Evolutionary conservation across 2,888 invertebrate genomes (phyloP).

Genomic region (Leptopilina syphax): DNA sequence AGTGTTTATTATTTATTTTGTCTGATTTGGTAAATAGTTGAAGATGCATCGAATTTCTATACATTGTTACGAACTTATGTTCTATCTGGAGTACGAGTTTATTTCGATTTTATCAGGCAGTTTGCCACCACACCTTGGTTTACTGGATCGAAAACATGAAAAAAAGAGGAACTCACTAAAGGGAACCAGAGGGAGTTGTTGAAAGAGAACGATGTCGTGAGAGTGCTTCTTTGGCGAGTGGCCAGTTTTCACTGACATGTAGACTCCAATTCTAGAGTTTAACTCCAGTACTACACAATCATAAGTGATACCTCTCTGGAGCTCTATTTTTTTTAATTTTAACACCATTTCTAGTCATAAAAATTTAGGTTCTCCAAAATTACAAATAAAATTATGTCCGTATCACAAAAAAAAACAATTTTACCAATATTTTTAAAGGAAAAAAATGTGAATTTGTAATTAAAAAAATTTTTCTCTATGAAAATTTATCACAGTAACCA

Average conservation of each 20-base stretch:
- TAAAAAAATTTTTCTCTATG: too few relatives aligned
- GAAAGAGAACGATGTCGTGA: conserved; percentile 46
- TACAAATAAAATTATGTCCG: too few relatives aligned
- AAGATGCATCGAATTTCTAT: not conserved
- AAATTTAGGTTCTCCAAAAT: too few relatives aligned
- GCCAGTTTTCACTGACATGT: conserved; percentile 51
- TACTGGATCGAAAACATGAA: conserved; percentile 44
- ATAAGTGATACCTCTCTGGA: not conserved
- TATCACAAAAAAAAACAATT: too few relatives aligned
- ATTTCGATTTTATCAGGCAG: conserved; percentile 57
- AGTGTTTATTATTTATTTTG: conserved; percentile 16
- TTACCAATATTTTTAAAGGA: too few relatives aligned
- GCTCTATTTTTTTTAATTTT: conserved; percentile 9
- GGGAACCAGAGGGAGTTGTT: conserved; percentile 43
- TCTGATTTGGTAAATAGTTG: conserved; percentile 30
- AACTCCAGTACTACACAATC: conserved; percentile 13
- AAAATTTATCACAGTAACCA: too few relatives aligned
- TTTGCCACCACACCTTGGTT: conserved; percentile 47
- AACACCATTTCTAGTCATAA: too few relatives aligned
- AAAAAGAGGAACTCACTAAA: conserved; percentile 42
- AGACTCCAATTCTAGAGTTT: conserved; percentile 31
- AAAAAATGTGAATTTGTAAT: too few relatives aligned
- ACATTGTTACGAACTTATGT: conserved; percentile 22
- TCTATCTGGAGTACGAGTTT: conserved; percentile 48
- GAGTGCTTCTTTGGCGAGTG: conserved; percentile 50